Base-by-base conservation (phyloP, 2,113 vertebrate species). In the Cepphus grylle region DNA sequence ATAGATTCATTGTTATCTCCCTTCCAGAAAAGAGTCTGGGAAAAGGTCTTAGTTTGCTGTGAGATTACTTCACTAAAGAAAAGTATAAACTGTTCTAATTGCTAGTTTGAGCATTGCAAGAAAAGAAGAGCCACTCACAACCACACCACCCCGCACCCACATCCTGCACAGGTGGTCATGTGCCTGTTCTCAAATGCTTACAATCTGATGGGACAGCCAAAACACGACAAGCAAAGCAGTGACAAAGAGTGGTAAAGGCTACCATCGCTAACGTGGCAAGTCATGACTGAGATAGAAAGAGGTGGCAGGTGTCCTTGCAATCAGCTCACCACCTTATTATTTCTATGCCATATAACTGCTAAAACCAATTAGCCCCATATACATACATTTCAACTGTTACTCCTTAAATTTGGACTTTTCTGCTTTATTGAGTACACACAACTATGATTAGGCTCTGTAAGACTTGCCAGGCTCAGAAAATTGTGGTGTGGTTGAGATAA, bases 81-180 rank as follows among this genome's bases (percentile, higher is more conserved):
- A 63, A 36, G 15, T 65, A 59, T 55, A 72, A 83, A 6, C 27
- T n/a, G 23, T 36, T 78, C 29, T 16, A 47, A 21, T 36, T 27
- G 34, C 29, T 73, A 55, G 17, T 23, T 42, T 30, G 32, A 71
- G 23, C 25, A 77, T 8, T 47, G 15, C 72, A 73, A 38, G 43
- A 42, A 56, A 20, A 30, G 81, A 73, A 79, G 11, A 73, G 26
- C 17, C 29, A 42, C 66, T 47, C n/a, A n/a, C 26, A 47, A 38
- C 6, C 20, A 34, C n/a, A 4, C 40, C 40, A 26, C 8, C 30
- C 26, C 2, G 1, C 27, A 23, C 17, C 47, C 2, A 1, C 36
- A 19, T 58, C 38, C 55, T 81, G 19, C 56, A 58, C 38, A 30
- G 32, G 47, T 6, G 47, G 30, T 16, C 12, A 58, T 10, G 30